Percentiles rank a stretch among this genome's conserved stretches.
These are phyloP conservation scores for Chelon auratus DNA, from an alignment of 2,797 vertebrate genomes.

Conservation along the genomic window DNA sequence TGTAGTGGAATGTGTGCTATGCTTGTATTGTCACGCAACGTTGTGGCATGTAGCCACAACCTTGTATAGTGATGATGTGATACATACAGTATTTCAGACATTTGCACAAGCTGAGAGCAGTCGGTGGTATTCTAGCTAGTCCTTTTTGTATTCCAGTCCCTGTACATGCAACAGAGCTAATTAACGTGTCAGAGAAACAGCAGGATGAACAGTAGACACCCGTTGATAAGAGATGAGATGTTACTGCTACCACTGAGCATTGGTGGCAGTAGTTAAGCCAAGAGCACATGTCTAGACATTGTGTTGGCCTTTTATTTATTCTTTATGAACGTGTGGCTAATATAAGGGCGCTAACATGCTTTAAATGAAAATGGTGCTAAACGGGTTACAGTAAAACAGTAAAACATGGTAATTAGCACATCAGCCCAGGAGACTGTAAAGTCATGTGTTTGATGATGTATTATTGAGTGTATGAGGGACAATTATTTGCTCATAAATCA, in stretches of 20 bases:
- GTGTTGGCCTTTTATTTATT: not conserved
- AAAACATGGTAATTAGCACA: too few relatives aligned
- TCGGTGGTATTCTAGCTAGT: conserved; percentile 21
- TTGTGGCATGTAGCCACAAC: not conserved
- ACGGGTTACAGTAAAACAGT: too few relatives aligned
- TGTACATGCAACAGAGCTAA: not conserved
- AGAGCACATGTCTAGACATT: not conserved
- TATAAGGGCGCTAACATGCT: too few relatives aligned
- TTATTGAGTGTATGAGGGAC: too few relatives aligned
- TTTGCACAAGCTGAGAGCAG: not conserved
- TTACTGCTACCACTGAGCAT: not conserved
- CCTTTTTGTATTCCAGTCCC: conserved; percentile 21
- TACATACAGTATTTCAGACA: not conserved
- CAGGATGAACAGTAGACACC: not conserved
- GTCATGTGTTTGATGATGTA: not conserved
- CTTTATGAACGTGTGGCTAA: not conserved
- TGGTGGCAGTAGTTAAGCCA: not conserved
- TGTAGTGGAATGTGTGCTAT: not conserved
- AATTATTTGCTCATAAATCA: not conserved
- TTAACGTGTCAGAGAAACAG: conserved; percentile 5
- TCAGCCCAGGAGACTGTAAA: not conserved
- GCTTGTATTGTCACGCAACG: not conserved
- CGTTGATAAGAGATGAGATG: conserved; percentile 1
- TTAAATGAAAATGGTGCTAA: not conserved
- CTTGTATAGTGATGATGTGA: not conserved